phyloP scores from a whole-genome alignment of 2,888 invertebrate genomes.

The Sabellastarte sp. region DNA sequence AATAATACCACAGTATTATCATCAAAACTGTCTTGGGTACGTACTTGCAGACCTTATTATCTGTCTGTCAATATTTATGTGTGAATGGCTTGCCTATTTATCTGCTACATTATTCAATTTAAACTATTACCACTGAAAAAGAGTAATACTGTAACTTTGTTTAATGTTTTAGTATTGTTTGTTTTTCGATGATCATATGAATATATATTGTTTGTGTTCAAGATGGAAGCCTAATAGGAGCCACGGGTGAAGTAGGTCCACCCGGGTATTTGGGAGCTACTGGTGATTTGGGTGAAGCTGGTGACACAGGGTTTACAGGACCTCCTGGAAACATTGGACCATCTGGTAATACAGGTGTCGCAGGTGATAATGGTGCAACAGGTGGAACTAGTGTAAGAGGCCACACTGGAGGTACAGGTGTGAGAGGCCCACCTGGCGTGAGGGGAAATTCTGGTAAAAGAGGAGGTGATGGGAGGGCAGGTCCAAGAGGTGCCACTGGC shows the following conservation, averaged over 20 bases:
- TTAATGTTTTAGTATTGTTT: no score
- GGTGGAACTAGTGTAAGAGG: not conserved
- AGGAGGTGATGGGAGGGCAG: not conserved
- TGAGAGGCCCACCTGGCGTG: not conserved
- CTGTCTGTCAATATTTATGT: no score
- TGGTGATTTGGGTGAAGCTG: not conserved
- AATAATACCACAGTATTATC: no score
- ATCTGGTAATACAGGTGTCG: not conserved
- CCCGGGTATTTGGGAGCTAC: not conserved
- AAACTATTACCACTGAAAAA: no score
- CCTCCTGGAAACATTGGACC: not conserved
- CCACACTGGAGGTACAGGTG: not conserved
- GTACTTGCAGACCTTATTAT: no score
- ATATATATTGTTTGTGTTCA: no score
- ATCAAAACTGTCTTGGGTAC: no score
- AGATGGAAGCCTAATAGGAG: no score
- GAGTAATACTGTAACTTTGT: no score
- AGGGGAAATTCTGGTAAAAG: not conserved
- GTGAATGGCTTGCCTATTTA: no score
- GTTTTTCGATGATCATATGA: no score
- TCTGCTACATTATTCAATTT: no score
- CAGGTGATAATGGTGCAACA: not conserved
- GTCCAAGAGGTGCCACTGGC: not conserved
- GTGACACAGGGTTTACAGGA: not conserved
- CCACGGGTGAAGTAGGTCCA: not conserved